Base-by-base conservation (phyloP, 2,797 vertebrate genomes). In the Thripadectes ignobilis region DNA sequence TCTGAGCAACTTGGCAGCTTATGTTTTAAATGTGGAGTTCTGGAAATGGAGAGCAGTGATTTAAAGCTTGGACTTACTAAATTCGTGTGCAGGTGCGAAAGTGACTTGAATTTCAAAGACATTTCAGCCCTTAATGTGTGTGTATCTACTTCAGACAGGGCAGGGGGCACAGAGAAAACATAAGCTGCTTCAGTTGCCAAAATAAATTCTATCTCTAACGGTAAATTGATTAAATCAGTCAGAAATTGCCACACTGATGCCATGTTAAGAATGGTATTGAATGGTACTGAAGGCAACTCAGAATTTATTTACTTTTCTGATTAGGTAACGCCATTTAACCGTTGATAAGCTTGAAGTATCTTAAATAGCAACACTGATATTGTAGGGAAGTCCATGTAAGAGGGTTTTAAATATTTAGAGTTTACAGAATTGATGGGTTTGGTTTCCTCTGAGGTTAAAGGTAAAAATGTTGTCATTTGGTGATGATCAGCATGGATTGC, bases 371-470 rank as follows among this genome's bases (percentile, higher is more conserved):
- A 19, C 13, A 7, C 41, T 77, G 32, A 22, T 24, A 30, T 89
- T 0, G 0, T 27, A 73, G 34, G 34, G 30, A 72, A 6, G 27
- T 45, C 34, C 41, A 48, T 36, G 7, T n/a, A n/a, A 66, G 36
- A 22, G 54, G 77, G 23, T 43, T 93, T 68, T 46, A 36, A 77
- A 38, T 30, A 30, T 39, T 63, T 29, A 15, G 30, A 19, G 12
- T 14, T 88, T 21, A 11, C 29, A 43, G 23, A 62, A 69, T 4
- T 0, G 5, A 30, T 4, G 18, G 0, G 0, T 3, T 89, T 54
- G 72, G 6, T 61, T 45, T 45, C 45, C 10, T 45, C 45, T 55
- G 66, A 69, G 58, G 32, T 18, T 41, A 58, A 73, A 55, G 48
- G 29, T 43, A 54, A 6, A 22, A 45, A 5, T 17, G 6, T 34